Evolutionary conservation across 1,140 invertebrate species (phyloP), one percentile per base, ranked within the genome.

Genomic region (Apocrypta bakeri): DNA sequence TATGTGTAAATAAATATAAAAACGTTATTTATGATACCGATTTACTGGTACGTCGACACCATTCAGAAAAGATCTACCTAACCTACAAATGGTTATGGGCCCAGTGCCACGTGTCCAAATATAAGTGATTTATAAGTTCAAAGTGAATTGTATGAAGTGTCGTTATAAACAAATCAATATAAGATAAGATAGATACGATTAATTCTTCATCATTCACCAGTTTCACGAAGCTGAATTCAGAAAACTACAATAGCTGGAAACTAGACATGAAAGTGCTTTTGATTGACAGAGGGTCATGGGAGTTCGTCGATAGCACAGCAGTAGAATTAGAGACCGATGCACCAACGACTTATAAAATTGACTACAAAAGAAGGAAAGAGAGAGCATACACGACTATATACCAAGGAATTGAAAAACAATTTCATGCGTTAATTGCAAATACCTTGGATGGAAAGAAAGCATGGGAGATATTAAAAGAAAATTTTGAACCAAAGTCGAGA

Each of bases 401-500:
- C 12, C 24, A 68, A 31, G 64, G 64, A 3, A 66, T 66, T 12
- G 25, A 24, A 24, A 66, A 12, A 66, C 64, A 66, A 24, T 66
- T 66, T 12, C 25, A 66, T 1, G 2, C 64, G 25, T 66, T 66
- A 12, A 66, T 66, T 27, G 66, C 66, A 3, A 9, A 31, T 31
- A 68, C 66, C 1, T 14, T 68, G 4, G 66, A 68, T 11, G 66
- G 66, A 68, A 31, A 27, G 25, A 12, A 68, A 68, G 66, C 29
- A 4, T 68, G 66, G 66, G 8, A 27, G 14, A 68, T 68, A 2
- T 68, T 68, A 31, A 27, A 31, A 14, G 66, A 31, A 2, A 71
- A 71, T 69, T 69, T 69, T 17, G 68, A 69, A 7, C 68, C 29
- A 7, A 69, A 69, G n/a, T 69, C 68, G 6, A 6, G 68, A n/a